These are phyloP conservation scores for Elachura formosa DNA, from an alignment of 2,113 vertebrate genomes.

Conservation along the genomic window DNA sequence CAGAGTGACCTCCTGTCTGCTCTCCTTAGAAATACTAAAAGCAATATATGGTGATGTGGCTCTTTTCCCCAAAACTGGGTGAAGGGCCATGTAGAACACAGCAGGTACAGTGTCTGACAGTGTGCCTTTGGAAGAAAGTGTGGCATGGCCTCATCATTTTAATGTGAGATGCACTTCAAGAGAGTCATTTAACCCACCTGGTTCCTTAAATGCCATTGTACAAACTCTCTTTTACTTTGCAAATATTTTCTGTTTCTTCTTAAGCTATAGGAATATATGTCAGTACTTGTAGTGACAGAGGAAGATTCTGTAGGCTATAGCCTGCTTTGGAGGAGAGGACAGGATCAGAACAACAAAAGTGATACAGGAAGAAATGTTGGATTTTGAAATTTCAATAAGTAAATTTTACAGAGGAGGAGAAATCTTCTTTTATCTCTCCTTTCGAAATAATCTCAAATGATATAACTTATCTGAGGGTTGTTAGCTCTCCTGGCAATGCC, in stretches of 20 bases:
- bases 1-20: not conserved
- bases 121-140: not conserved
- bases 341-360: not conserved
- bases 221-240: not conserved
- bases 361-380: not conserved
- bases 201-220: not conserved
- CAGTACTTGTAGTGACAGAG: not conserved
- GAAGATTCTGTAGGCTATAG: not conserved
- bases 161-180: not conserved
- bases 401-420: not conserved
- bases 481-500: not conserved
- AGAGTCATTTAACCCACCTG: not conserved
- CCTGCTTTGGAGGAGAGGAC: not conserved
- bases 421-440: not conserved
- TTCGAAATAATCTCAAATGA: not conserved
- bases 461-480: not conserved
- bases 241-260: not conserved
- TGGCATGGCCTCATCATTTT: not conserved
- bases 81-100: not conserved
- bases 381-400: not conserved
- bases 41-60: rapidly evolving
- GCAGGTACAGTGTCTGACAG: not conserved
- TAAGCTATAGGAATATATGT: not conserved
- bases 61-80: not conserved
- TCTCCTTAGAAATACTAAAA: not conserved